Evolutionary conservation across 2,113 vertebrate genomes (phyloP).

Genomic region (Circaetus gallicus): DNA sequence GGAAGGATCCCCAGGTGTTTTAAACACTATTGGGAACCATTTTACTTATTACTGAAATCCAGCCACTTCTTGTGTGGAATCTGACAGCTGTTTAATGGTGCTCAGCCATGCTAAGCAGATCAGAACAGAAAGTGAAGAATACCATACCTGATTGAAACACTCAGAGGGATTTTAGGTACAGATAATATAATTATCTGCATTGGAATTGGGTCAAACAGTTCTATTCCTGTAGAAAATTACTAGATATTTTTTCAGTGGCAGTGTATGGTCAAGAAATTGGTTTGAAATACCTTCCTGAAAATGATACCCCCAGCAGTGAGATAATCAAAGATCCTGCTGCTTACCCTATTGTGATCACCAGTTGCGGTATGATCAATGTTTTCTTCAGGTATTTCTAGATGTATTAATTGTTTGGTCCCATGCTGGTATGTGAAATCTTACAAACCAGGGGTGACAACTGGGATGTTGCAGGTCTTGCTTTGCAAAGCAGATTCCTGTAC

Average conservation of each 20-base stretch:
- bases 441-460: not conserved
- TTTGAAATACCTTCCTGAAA: slow-evolving; percentile 42
- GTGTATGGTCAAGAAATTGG: slow-evolving; percentile 34
- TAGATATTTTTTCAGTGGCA: slow-evolving; percentile 23
- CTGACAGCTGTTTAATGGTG: slow-evolving; percentile 61
- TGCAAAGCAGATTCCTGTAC: not conserved
- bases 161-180: slow-evolving; percentile 53
- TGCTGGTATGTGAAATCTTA: not conserved
- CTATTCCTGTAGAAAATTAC: slow-evolving; percentile 50
- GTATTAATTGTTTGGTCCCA: not conserved
- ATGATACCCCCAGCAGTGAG: not conserved
- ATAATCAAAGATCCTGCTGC: slow-evolving; percentile 15
- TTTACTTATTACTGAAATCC: slow-evolving; percentile 56
- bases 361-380: not conserved
- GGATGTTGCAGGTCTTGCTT: not conserved
- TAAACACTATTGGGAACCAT: slow-evolving; percentile 19
- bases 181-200: slow-evolving; percentile 60
- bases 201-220: slow-evolving; percentile 48
- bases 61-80: slow-evolving; percentile 42
- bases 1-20: slow-evolving; percentile 56
- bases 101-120: slow-evolving; percentile 58
- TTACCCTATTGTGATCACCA: not conserved
- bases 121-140: slow-evolving; percentile 59
- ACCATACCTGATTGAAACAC: slow-evolving; percentile 61
- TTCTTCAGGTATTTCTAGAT: not conserved